These are phyloP conservation scores for Melopsittacus undulatus DNA, from an alignment of 2,797 vertebrate genomes.

Conservation along the genomic window DNA sequence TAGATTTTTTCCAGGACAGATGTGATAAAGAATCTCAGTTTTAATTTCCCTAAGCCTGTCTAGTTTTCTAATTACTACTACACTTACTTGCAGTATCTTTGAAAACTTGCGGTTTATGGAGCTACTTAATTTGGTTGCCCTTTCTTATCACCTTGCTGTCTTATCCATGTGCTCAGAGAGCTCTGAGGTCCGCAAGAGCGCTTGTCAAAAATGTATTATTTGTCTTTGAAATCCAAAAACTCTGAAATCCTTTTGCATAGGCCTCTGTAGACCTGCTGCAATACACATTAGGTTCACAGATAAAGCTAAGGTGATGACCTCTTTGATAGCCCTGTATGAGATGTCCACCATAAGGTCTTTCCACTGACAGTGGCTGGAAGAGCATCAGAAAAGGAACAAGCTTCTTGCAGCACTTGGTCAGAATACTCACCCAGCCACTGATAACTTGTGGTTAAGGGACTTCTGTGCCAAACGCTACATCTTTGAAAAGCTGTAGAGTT, in stretches of 20 bases:
- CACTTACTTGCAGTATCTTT: not conserved
- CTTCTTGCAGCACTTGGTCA: not conserved
- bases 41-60: slow-evolving; percentile 4
- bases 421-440: not conserved
- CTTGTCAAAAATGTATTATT: not conserved
- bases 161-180: not conserved
- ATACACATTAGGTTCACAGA: not conserved
- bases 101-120: not conserved
- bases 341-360: not conserved
- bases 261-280: not conserved
- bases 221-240: not conserved
- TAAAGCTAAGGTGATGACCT: not conserved
- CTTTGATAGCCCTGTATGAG: not conserved
- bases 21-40: not conserved
- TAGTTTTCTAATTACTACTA: not conserved
- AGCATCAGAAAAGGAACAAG: not conserved
- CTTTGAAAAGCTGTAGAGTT: not conserved
- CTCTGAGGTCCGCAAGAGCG: not conserved
- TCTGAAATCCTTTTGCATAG: not conserved
- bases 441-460: not conserved
- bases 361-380: not conserved
- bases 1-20: slow-evolving; percentile 1
- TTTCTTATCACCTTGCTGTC: not conserved
- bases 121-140: not conserved
- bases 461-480: not conserved